phyloP scores from a whole-genome alignment of 2,113 vertebrate species.

The Callipepla squamata region DNA sequence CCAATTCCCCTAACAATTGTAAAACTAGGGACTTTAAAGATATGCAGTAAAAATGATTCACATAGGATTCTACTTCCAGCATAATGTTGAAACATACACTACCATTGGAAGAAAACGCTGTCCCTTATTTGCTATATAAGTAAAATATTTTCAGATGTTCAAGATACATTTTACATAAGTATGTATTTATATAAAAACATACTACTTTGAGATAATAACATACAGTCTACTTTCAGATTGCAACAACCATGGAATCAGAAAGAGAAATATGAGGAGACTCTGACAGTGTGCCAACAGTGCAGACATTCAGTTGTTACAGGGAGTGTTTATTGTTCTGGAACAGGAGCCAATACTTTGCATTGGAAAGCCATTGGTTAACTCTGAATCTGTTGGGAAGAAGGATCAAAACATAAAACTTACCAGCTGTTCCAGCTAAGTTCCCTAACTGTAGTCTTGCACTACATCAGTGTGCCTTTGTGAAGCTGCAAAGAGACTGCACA shows the following conservation, averaged over 20 bases:
- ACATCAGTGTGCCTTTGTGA: background rate
- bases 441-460: background rate
- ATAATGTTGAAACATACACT: background rate
- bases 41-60: background rate
- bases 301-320: conserved; percentile 21
- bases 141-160: background rate
- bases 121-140: background rate
- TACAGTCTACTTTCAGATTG: background rate
- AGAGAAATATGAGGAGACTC: background rate
- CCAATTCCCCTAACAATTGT: background rate
- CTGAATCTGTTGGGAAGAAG: conserved; percentile 4
- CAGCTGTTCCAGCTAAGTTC: background rate
- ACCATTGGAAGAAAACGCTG: background rate
- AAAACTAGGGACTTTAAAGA: conserved; percentile 5
- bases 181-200: background rate
- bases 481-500: background rate
- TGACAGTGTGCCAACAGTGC: background rate
- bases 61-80: background rate
- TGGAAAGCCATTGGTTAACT: conserved; percentile 31
- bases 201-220: background rate
- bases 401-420: conserved; percentile 21
- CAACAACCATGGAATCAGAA: background rate
- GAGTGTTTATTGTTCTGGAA: conserved; percentile 34
- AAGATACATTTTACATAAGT: background rate
- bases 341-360: conserved; percentile 25